Conservation (phyloP, 2,113 vertebrate genomes). For the Cyanoramphus novaezelandiae region DNA sequence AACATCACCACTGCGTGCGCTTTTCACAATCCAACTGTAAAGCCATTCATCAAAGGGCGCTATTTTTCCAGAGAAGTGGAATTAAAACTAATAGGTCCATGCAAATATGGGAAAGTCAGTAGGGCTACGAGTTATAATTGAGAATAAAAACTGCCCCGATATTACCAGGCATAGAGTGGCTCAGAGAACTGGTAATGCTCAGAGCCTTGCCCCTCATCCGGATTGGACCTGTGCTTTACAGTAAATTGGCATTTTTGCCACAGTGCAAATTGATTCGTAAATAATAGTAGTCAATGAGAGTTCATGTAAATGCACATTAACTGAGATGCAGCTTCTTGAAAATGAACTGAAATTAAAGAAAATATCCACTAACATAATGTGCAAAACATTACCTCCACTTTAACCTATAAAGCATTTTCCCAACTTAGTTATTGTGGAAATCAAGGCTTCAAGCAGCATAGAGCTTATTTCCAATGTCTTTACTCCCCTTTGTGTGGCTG, state of each 20-base stretch:
- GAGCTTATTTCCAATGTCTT: conserved; percentile 1
- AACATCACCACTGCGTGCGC: neutral
- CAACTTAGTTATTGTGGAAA: neutral
- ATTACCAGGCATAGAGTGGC: neutral
- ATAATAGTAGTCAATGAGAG: neutral
- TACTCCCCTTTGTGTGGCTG: neutral
- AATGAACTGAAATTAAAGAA: conserved; percentile 33
- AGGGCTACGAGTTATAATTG: neutral
- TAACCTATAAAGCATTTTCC: conserved; percentile 9
- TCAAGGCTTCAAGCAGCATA: neutral
- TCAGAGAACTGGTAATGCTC: neutral
- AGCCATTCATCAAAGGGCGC: neutral
- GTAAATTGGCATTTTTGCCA: neutral
- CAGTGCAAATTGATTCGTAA: neutral
- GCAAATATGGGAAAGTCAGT: neutral
- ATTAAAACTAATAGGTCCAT: neutral
- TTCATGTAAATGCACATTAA: conserved; percentile 29
- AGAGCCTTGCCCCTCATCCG: neutral
- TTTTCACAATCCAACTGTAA: neutral
- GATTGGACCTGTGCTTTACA: neutral
- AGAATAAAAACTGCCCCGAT: neutral
- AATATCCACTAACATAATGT: conserved; percentile 28
- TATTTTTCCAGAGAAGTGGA: neutral
- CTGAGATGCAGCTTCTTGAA: conserved; percentile 3
- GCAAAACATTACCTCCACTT: conserved; percentile 19